Base-by-base conservation (phyloP, 2,888 invertebrate genomes). In the Antheraea yamamai region DNA sequence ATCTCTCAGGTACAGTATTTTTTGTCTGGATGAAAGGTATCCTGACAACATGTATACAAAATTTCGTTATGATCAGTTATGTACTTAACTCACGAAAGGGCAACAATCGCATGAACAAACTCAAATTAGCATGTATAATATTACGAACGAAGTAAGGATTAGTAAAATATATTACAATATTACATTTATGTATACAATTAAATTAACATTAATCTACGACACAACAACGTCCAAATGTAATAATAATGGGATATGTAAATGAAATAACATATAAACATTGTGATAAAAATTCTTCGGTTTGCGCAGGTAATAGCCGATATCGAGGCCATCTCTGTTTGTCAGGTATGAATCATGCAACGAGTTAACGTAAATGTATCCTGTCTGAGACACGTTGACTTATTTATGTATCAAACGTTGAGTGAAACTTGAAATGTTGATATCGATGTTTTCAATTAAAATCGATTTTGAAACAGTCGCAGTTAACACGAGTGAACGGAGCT, bases 331-430 rank as follows among this genome's bases (percentile, higher is more conserved):
- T 83, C 81, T 81, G 84, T 87, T 85, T 86, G 86, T 88, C 86
- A 85, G 84, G 83, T 82, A 85, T 91, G 89, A 92, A 83, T 90
- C 89, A 91, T 84, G 78, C 78, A 77, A 79, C 80, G 77, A 79
- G 79, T 83, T 82, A 78, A 77, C 83, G 83, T 85, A 82, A 80
- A 80, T 80, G 75, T 75, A 79, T 76, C 79, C 77, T 74, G 78
- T 80, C 76, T 76, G 75, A 75, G 72, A 72, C 52, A 78, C 75
- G 75, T 75, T 58, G 71, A 58, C 75, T 76, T 73, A 73, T 75
- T 71, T 75, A 77, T 73, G 74, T 64, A 75, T 10, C 35, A 77
- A 77, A 73, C 70, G 66, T 74, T 35, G 74, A 77, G 73, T 64
- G 73, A 79, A 78, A 77, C 61, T 70, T 61, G 71, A 74, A 68